These are phyloP conservation scores for Smittia sp. DNA, from an alignment of 2,888 invertebrate genomes.

Conservation along the genomic window DNA sequence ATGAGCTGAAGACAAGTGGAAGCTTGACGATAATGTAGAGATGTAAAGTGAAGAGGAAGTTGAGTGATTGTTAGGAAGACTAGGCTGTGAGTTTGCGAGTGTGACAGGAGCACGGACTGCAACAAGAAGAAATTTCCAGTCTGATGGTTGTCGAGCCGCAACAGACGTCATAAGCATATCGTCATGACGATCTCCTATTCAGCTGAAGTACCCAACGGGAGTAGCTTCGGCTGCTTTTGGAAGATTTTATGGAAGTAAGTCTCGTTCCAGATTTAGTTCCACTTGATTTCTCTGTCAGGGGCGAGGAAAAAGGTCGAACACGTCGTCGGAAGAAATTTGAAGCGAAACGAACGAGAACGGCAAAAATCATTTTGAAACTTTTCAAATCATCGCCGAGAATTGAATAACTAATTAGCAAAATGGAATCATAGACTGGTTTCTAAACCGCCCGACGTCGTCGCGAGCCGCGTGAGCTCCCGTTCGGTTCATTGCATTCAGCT, in stretches of 20 bases:
- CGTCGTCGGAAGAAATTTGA: background rate
- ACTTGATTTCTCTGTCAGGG: background rate
- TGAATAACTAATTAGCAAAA: constrained; percentile 12
- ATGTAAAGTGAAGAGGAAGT: no score
- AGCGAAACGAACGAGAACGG: background rate
- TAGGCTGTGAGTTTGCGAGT: no score
- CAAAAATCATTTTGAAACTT: background rate
- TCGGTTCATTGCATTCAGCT: constrained; percentile 4
- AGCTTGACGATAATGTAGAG: no score
- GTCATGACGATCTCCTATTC: constrained; percentile 88
- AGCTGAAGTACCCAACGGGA: constrained; percentile 86
- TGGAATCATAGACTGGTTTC: constrained; percentile 12
- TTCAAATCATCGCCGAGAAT: constrained; percentile 2
- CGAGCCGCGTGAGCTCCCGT: background rate
- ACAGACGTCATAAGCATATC: no score
- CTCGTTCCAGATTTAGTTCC: background rate
- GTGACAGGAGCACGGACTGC: no score
- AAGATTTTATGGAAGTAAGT: constrained; percentile 83
- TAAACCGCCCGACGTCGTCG: background rate
- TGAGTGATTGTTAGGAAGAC: no score
- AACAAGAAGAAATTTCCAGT: no score
- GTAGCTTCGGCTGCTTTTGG: constrained; percentile 92
- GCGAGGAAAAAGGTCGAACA: background rate
- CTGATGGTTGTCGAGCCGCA: no score
- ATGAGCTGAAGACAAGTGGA: no score